Evolutionary conservation across 2,113 vertebrate species (phyloP).

Genomic region (Opisthocomus hoazin): DNA sequence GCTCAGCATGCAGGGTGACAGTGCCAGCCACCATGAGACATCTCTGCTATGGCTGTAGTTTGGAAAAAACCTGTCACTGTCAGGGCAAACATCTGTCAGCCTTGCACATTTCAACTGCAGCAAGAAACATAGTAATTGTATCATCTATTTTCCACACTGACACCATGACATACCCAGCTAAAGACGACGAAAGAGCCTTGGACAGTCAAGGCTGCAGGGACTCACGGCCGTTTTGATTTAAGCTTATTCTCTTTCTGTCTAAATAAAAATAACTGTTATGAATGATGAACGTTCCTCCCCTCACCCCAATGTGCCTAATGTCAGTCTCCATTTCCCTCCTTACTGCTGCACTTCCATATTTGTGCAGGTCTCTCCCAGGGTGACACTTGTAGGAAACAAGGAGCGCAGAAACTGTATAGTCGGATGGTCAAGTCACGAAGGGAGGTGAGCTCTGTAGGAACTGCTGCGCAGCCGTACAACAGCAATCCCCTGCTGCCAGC

Average conservation of each 20-base stretch:
- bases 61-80: neutral
- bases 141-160: neutral
- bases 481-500: neutral
- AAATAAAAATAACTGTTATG: neutral
- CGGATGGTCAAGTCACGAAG: neutral
- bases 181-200: neutral
- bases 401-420: accelerated
- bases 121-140: neutral
- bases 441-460: neutral
- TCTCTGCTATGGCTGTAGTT: neutral
- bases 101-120: neutral
- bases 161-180: neutral
- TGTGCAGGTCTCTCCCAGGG: neutral
- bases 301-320: neutral
- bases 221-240: neutral
- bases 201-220: neutral
- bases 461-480: accelerated
- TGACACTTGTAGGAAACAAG: neutral
- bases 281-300: neutral
- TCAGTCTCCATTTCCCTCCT: neutral
- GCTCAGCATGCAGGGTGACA: neutral
- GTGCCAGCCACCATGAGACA: neutral
- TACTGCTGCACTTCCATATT: neutral
- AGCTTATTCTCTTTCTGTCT: neutral
- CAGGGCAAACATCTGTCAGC: neutral